phyloP scores from a whole-genome alignment of 2,797 vertebrate species.

The Acanthopagrus latus region DNA sequence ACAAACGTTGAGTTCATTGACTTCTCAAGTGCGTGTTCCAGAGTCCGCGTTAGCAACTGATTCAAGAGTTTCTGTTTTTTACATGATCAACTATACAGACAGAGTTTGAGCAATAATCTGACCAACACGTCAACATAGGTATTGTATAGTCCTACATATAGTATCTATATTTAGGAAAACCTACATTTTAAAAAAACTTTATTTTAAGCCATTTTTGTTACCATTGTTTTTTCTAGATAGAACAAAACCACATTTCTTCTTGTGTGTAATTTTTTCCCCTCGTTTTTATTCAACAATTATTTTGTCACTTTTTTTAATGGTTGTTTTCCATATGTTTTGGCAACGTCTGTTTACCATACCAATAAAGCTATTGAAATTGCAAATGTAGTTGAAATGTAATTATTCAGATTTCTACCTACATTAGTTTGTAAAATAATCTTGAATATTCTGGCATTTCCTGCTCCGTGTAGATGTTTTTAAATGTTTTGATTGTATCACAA shows the following conservation, averaged over 20 bases:
- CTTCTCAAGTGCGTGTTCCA: not conserved
- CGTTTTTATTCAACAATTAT: too few species aligned
- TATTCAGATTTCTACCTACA: not conserved
- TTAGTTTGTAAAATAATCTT: not conserved
- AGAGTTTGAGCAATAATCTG: not conserved
- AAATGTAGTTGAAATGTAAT: too few species aligned
- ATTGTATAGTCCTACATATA: not conserved
- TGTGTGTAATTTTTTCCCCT: too few species aligned
- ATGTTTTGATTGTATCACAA: not conserved
- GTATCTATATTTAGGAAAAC: too few species aligned
- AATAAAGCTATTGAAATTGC: too few species aligned
- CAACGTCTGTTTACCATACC: too few species aligned
- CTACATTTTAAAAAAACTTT: too few species aligned
- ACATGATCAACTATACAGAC: not conserved
- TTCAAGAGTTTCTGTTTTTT: not conserved
- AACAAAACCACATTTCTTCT: too few species aligned
- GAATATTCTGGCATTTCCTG: not conserved
- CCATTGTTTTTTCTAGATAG: too few species aligned
- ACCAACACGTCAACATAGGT: not conserved
- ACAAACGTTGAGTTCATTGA: conserved; percentile 2
- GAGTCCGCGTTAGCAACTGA: accelerated
- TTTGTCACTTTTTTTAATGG: too few species aligned
- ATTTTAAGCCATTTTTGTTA: too few species aligned
- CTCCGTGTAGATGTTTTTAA: not conserved
- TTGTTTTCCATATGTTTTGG: too few species aligned